Evolutionary conservation across 2,888 invertebrate species (phyloP), one percentile per base, ranked within the genome.

Genomic region (Calliopum simillimum): DNA sequence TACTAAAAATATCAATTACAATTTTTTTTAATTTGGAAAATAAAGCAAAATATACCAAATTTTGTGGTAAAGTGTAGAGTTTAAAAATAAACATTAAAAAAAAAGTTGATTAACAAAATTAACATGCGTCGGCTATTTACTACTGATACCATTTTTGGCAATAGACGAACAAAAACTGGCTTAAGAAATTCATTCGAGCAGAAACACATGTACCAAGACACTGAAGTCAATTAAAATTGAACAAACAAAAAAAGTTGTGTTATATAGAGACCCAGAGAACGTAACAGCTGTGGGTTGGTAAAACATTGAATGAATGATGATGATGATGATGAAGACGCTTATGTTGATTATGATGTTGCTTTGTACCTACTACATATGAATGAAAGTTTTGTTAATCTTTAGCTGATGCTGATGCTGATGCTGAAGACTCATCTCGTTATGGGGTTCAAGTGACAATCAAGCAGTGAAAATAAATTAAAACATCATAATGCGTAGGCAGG

Each of bases 221-320:
- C 8, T 6, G 33, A 33, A 6, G 33, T 5, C 33, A 33, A 33
- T 33, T 33, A 33, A 33, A 33, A 8, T 33, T 8, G 33, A 33
- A 6, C 33, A 6, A 21, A 23, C 25, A 23, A 56, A 12, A 23
- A 21, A n/a, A 43, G n/a, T 23, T 21, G 41, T 33, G n/a, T n/a
- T n/a, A n/a, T n/a, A n/a, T n/a, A 23, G 19, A 33, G 58, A 14
- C 43, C n/a, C n/a, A 61, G 33, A 16, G 51, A 56, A 23, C 55
- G 55, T 11, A 25, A 21, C 55, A 23, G 55, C 55, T 56, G 55
- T 56, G 55, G 55, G 55, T 56, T 56, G 55, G 23, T 23, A 56
- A 33, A 33, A 33, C 33, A 33, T 33, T 33, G 33, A 33, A 33
- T 33, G n/a, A n/a, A n/a, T 8, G 33, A 4, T 33, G 33, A 33